phyloP scores from a whole-genome alignment of 2,888 invertebrate genomes.

The Copidosoma aretas region DNA sequence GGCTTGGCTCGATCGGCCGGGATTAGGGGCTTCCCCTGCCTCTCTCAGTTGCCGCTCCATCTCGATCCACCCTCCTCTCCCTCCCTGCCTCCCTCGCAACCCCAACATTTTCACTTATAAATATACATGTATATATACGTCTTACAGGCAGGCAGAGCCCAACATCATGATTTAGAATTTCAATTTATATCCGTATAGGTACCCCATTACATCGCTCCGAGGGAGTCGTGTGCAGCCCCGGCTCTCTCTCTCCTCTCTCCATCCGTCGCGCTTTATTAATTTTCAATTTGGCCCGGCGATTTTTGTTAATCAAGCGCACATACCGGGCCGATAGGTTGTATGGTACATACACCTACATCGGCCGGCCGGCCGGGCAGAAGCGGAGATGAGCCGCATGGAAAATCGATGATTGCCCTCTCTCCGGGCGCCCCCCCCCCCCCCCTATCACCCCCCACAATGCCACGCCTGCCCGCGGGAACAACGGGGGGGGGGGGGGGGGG shows the following conservation, averaged over 20 bases:
- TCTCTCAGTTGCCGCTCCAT: background rate
- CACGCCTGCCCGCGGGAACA: too few species aligned
- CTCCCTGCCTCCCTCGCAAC: background rate
- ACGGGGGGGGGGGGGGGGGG: too few species aligned
- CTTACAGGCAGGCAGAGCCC: background rate
- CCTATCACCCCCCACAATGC: too few species aligned
- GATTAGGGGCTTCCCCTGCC: background rate
- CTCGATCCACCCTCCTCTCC: conserved; percentile 2
- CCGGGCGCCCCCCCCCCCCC: too few species aligned
- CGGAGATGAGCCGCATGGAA: background rate
- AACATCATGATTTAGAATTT: conserved; percentile 15
- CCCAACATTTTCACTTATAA: background rate
- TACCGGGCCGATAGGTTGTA: too few species aligned
- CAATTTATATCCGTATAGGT: background rate
- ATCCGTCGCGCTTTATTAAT: background rate
- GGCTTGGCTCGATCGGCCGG: conserved; percentile 1
- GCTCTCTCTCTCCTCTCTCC: too few species aligned
- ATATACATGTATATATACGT: background rate
- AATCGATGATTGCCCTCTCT: background rate
- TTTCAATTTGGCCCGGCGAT: background rate
- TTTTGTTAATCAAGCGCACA: background rate
- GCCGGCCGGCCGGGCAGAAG: background rate
- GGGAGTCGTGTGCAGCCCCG: too few species aligned
- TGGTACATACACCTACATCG: too few species aligned
- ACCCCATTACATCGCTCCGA: too few species aligned